Conservation (phyloP, 1,140 invertebrate genomes). For the Panagrolaimus sp. region DNA sequence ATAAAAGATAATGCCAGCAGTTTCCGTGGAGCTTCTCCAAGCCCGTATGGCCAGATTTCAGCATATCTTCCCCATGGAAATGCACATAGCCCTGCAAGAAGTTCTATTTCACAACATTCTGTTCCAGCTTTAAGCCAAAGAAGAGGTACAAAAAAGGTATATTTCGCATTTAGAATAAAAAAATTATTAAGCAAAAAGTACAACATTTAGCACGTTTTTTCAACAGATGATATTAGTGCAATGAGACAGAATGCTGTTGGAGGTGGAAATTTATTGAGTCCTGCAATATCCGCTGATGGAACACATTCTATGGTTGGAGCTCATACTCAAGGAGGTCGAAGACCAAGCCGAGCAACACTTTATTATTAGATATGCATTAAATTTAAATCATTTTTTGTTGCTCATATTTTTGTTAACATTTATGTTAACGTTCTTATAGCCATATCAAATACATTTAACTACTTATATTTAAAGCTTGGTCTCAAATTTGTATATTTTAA, state of each 20-base stretch:
- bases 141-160: slow-evolving; percentile 8
- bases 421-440: no score
- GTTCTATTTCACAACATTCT: background rate
- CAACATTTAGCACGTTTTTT: background rate
- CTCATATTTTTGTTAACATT: background rate
- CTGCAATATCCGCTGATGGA: background rate
- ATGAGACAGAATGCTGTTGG: slow-evolving; percentile 9
- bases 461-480: no score
- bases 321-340: slow-evolving; percentile 19
- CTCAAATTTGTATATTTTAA: no score
- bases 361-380: slow-evolving; percentile 15
- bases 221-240: slow-evolving; percentile 13
- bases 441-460: no score
- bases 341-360: slow-evolving; percentile 20
- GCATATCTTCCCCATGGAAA: background rate
- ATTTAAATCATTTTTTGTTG: background rate
- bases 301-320: slow-evolving; percentile 17
- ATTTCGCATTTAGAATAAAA: background rate
- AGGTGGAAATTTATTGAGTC: background rate
- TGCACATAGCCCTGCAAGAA: slow-evolving; percentile 13
- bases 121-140: background rate
- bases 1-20: slow-evolving; percentile 3
- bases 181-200: background rate
- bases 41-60: background rate
- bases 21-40: background rate